Base-by-base conservation (phyloP, 2,888 invertebrate genomes). In the Tinea semifulvella region DNA sequence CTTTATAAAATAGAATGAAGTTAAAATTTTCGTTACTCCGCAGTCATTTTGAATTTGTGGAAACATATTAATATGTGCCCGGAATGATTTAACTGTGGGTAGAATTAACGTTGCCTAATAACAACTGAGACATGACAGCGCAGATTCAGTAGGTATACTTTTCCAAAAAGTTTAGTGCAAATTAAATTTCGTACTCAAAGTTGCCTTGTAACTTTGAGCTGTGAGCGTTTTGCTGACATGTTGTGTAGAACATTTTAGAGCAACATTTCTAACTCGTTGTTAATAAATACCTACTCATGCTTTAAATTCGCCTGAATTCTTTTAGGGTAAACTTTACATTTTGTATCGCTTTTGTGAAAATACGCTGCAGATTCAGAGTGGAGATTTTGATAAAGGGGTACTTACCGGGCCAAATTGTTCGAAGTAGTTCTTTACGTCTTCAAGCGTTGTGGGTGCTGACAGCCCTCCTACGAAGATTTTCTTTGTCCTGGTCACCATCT, bases 401-500 rank as follows among this genome's bases (percentile, higher is more conserved):
- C 94, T 92, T 82, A 99, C 98, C 92, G 96, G 95, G 83, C 98
- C 98, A 82, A 96, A 98, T 83, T 98, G 96, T 85, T 97, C 96
- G 85, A 99, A 99, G 85, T 99, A 99, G 84, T 94, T 95, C 88
- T 98, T 98, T 77, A 99, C 97, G 82, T 99, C 98, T 84, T 99
- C 98, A 76, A 98, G 89, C 69, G 98, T 99, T 73, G 98, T 98
- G 72, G 97, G 96, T 71, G 98, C 98, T 67, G 98, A 98, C 66
- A 99, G 88, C 71, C 99, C 99, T 65, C 99, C 99, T 73, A 99
- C 98, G 86, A 99, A 99, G 85, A 99, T 98, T 87, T 99, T 99
- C 92, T 98, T 99, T 86, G 98, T 99, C 88, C 96, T 93, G 85
- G 98, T 98, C 81, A 98, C 96, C 96, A 98, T 97, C 98, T 98